phyloP scores from a whole-genome alignment of 2,113 vertebrate species.

The Microcebus griseorufus region DNA sequence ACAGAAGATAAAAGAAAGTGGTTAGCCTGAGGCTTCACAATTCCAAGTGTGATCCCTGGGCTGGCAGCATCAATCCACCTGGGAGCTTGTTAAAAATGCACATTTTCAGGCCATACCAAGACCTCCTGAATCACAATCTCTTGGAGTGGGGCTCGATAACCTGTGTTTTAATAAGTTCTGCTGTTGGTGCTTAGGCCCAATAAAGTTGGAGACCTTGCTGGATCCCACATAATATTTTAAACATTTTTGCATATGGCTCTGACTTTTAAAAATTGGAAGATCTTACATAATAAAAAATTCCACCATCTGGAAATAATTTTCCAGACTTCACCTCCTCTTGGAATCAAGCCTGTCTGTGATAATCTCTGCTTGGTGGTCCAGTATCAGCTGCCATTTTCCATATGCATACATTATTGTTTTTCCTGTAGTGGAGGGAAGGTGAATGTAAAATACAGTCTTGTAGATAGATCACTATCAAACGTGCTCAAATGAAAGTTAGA shows the following conservation, averaged over 20 bases:
- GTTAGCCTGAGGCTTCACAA: no score
- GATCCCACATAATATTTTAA: background rate
- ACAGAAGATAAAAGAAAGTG: no score
- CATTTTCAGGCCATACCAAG: background rate
- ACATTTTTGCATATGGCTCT: background rate
- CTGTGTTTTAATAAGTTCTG: background rate
- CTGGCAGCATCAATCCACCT: background rate
- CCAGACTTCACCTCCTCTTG: background rate
- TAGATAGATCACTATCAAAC: background rate
- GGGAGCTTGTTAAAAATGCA: background rate
- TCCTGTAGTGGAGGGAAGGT: background rate
- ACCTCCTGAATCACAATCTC: background rate
- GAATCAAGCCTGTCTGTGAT: background rate
- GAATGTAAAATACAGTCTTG: background rate
- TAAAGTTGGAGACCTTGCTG: background rate
- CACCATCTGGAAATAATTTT: conserved; percentile 36
- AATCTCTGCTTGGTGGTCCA: background rate
- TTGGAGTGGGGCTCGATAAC: background rate
- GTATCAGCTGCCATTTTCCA: background rate
- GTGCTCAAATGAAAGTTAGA: background rate
- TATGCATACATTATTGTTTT: background rate
- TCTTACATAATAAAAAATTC: background rate
- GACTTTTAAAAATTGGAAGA: conserved; percentile 11
- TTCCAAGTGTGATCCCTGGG: background rate
- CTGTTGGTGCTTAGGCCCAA: background rate